phyloP scores from a whole-genome alignment of 1,140 invertebrate species.

The Cotesia chilonis region DNA sequence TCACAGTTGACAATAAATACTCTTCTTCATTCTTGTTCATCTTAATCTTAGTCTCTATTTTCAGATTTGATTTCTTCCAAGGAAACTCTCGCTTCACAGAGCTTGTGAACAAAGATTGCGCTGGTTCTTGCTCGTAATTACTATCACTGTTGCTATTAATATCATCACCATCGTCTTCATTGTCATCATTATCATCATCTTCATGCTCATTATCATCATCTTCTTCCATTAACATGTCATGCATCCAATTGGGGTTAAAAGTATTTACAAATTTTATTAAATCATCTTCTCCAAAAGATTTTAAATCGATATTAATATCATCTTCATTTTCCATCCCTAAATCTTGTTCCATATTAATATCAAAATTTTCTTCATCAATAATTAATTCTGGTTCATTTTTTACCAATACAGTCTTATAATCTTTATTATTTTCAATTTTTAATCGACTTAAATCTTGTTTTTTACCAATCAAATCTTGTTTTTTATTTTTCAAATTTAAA shows the following conservation, averaged over 20 bases:
- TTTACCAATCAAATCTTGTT: neutral
- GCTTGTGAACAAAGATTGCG: conserved; percentile 49
- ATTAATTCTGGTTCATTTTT: too few species aligned
- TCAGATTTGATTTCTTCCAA: conserved; percentile 47
- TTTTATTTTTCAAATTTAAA: too few species aligned
- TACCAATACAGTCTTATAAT: too few species aligned
- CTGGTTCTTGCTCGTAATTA: conserved; percentile 45
- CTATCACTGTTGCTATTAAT: conserved; percentile 42
- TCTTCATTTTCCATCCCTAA: conserved; percentile 24
- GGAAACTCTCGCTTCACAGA: conserved; percentile 45
- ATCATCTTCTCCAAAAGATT: conserved; percentile 26
- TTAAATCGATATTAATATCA: conserved; percentile 43
- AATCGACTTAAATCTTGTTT: neutral
- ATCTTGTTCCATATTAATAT: too few species aligned
- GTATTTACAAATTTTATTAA: conserved; percentile 43
- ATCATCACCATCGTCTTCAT: conserved; percentile 40
- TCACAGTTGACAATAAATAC: conserved; percentile 66
- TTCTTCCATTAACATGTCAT: conserved; percentile 33
- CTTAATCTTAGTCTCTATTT: conserved; percentile 41
- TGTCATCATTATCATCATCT: conserved; percentile 14
- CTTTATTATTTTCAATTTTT: conserved; percentile 39
- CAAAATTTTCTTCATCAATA: too few species aligned
- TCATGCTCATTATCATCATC: conserved; percentile 21
- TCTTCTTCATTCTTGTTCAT: conserved; percentile 71
- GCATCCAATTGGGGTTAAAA: conserved; percentile 47